These are phyloP conservation scores for Glaucopsyche alexis DNA, from an alignment of 2,888 invertebrate species.

Conservation along the genomic window DNA sequence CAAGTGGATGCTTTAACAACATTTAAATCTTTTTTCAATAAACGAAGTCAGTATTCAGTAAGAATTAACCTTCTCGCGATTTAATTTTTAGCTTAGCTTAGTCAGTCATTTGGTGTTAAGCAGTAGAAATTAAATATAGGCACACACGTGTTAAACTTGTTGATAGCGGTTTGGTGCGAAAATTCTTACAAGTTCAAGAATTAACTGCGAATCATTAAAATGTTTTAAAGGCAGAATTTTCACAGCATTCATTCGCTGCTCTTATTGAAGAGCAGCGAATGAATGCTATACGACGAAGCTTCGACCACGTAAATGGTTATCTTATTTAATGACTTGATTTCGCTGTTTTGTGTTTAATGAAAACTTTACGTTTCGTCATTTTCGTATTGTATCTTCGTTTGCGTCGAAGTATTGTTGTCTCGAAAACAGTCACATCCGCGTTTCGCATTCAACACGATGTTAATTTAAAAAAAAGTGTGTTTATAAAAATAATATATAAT, in stretches of 20 bases:
- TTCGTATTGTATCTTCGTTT: neutral
- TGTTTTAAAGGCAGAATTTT: neutral
- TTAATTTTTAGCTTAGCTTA: too few relatives aligned
- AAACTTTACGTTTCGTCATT: neutral
- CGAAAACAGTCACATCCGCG: neutral
- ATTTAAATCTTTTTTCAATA: too few relatives aligned
- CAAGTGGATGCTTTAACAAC: too few relatives aligned
- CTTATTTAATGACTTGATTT: neutral
- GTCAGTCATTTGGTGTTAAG: too few relatives aligned
- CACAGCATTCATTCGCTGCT: neutral
- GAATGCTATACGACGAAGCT: too few relatives aligned
- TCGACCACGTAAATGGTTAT: neutral
- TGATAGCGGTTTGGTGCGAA: slow-evolving; percentile 5
- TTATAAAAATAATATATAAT: too few relatives aligned
- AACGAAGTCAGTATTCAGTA: too few relatives aligned
- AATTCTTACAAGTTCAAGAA: slow-evolving; percentile 12
- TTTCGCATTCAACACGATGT: neutral
- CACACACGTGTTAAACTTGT: neutral
- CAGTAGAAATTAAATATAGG: too few relatives aligned
- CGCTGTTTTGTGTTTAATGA: neutral
- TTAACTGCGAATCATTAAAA: slow-evolving; percentile 1
- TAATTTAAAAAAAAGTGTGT: neutral
- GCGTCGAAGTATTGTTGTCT: neutral
- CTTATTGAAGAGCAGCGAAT: too few relatives aligned
- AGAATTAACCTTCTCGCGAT: too few relatives aligned